These are phyloP conservation scores for Otis tarda DNA, from an alignment of 2,113 vertebrate genomes.

Conservation along the genomic window DNA sequence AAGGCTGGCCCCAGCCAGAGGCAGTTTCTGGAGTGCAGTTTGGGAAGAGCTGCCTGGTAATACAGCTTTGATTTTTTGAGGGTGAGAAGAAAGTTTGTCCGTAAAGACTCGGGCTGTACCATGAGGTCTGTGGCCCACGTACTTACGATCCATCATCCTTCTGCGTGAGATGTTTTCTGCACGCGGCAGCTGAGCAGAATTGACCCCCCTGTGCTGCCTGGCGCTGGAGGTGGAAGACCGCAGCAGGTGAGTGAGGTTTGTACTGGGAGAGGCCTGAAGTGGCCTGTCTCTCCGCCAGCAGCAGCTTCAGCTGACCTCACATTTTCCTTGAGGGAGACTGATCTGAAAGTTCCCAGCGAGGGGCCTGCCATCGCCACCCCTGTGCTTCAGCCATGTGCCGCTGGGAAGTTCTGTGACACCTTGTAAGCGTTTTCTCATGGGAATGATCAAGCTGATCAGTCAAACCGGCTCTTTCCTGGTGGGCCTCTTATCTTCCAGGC, in stretches of 20 bases:
- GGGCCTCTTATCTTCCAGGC: not conserved
- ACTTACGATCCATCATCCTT: too few relatives aligned
- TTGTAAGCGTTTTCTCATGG: not conserved
- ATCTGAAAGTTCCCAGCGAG: not conserved
- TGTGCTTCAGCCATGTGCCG: not conserved
- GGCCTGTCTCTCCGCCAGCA: not conserved
- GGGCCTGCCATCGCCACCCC: not conserved
- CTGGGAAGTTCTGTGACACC: not conserved
- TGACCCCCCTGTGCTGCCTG: not conserved
- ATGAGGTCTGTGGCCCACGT: not conserved
- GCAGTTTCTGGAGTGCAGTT: too few relatives aligned
- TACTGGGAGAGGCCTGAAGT: not conserved
- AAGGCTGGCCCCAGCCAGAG: not conserved
- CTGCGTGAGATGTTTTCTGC: not conserved
- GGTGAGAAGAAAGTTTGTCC: not conserved
- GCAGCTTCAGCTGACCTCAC: not conserved
- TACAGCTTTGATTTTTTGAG: not conserved
- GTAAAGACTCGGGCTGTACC: not conserved
- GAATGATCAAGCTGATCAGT: not conserved
- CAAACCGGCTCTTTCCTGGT: not conserved
- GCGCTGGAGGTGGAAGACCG: not conserved
- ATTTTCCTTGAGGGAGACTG: not conserved
- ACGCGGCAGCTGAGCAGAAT: not conserved
- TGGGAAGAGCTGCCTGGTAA: not conserved
- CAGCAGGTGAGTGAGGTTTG: not conserved